Conservation (phyloP, 1,140 invertebrate genomes). For the Drosophila watanabei region DNA sequence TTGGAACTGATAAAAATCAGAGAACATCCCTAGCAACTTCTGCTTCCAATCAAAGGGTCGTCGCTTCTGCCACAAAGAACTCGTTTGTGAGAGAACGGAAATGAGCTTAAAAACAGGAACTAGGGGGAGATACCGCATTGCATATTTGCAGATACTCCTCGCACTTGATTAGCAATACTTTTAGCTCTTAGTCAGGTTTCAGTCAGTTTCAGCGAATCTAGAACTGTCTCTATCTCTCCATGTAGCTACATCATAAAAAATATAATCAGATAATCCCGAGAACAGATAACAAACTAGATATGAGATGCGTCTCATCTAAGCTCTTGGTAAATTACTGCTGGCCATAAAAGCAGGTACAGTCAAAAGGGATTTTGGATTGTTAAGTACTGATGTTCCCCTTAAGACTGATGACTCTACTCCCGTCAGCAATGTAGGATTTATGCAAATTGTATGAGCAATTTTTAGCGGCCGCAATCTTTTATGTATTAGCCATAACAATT, state of each 20-base stretch:
- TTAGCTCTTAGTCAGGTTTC: conserved; percentile 2
- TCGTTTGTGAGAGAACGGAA: conserved; percentile 41
- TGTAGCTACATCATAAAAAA: not conserved
- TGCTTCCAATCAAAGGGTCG: conserved; percentile 39
- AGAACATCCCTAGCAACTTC: conserved; percentile 21
- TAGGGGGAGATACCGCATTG: conserved; percentile 23
- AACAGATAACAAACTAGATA: conserved; percentile 33
- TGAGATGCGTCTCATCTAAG: not conserved
- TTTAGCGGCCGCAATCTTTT: conserved; percentile 23
- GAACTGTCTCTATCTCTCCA: not conserved
- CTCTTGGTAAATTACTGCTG: conserved; percentile 26
- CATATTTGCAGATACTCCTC: conserved; percentile 37
- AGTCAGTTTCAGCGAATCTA: not conserved
- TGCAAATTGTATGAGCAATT: conserved; percentile 58
- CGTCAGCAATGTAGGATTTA: conserved; percentile 32
- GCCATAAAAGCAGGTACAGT: conserved; percentile 24
- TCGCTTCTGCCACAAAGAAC: conserved; percentile 33
- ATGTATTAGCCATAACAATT: conserved; percentile 56
- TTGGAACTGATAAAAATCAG: conserved; percentile 71
- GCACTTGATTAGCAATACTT: not conserved
- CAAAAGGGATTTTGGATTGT: conserved; percentile 3
- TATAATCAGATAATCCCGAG: conserved; percentile 11
- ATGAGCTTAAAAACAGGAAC: conserved; percentile 38
- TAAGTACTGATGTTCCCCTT: not conserved
- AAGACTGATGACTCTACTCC: conserved; percentile 25